Evolutionary conservation across 2,797 vertebrate species (phyloP), one percentile per base, ranked within the genome.

Genomic region (Epinephelus coioides): DNA sequence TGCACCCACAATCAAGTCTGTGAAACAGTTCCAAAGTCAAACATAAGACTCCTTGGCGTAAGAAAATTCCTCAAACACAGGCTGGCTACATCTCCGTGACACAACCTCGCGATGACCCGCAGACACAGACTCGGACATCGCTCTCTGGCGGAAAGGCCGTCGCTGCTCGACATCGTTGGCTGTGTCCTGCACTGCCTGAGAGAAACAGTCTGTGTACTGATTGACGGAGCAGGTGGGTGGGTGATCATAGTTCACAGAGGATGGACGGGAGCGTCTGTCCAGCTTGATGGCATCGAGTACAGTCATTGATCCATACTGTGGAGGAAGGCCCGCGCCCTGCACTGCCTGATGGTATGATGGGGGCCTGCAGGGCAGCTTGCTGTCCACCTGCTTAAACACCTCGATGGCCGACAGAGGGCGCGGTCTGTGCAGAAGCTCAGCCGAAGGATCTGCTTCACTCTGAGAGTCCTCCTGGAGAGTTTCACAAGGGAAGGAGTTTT

Each of bases 1-100:
- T 56, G 23, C 4, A 12, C 60, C 56, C 65, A 57, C 61, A 60
- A 61, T 74, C 34, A 13, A 5, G 47, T 69, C 30, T 72, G 65
- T 38, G 73, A 43, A 78, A 61, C 6, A 10, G 19, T 57, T 47
- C 30, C 12, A 68, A 53, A 61, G 27, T 38, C 56, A 99, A 83
- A 99, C 96, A 0, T 97, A 99, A 40, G 98, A 99, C 91, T 99
- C 98, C 92, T 97, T 98, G n/a, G 96, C 95, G 17, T 95, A 95
- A 1, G 94, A 95, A 67, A 97, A 88, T 12, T 97, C 95, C 73
- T 98, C 97, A 84, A 98, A 97, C 83, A 96, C 83, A 0, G 96
- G 95, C 82, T 98, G 98, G 87, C 96, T 97, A 66, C 97, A 98
- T 47, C 95, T 94, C 19, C 18, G 92, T 6, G 84, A 89, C 74